Base-by-base conservation (phyloP, 2,797 vertebrate genomes). In the Leptodactylus fallax region DNA sequence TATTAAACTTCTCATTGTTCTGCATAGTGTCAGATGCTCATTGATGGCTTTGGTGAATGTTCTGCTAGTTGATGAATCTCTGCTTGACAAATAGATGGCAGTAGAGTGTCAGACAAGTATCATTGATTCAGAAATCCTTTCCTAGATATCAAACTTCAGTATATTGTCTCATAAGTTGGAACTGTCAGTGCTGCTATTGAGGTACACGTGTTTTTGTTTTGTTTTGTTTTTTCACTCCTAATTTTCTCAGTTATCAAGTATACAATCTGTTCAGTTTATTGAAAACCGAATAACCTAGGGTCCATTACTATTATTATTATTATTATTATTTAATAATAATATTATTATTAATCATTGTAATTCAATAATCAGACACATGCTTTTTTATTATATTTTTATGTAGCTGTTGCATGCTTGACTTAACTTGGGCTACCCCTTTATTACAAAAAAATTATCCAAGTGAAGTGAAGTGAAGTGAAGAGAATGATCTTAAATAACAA, bases 81-180 rank as follows among this genome's bases (percentile, higher is more conserved):
- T 90, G 90, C 89, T 85, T 86, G 92, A 74, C 92, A 92, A 90
- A 94, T 96, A 99, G 98, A 96, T 98, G 98, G 98, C 98, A 98
- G 97, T 97, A 99, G 94, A 97, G 96, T 92, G 96, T 97, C 93
- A 90, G 92, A 95, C 93, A 85, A 74, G 87, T 83, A 95, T 92
- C 86, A 72, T 87, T 81, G 55, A 77, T 77, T 91, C 90, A 84
- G 86, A 79, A 86, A 90, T 92, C 88, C 90, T 91, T 91, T 91
- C 90, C 84, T 92, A 90, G 92, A 49, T 79, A 79, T 47, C 82
- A 92, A 90, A 21, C 36, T 72, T 7, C 69, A 72, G 36, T 72
- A 16, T 69, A 13, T 14, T 17, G 36, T 45, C 67, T 16, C 3
- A 93, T 94, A 93, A 91, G 85, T 86, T n/a, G 60, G 14, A 74